A percentile compares a stretch with the other conserved stretches of the same genome.
Evolutionary conservation across 2,888 invertebrate genomes (phyloP).

Genomic region (Synergus laeviventris): DNA sequence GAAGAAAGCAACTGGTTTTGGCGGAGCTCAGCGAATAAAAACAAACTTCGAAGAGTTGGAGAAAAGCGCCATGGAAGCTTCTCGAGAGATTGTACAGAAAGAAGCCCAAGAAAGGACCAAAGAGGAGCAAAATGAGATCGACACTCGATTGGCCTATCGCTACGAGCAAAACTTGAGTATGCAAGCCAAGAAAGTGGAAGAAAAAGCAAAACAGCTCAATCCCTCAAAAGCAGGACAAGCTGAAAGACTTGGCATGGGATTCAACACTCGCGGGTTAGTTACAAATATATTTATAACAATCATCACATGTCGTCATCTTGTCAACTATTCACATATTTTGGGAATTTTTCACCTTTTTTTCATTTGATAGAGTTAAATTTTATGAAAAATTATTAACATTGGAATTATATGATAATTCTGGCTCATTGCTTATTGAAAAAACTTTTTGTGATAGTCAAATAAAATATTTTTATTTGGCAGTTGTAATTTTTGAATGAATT

Average conservation of each 20-base stretch:
- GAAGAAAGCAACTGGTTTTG: slow-evolving; percentile 88
- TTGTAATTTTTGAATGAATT: too few relatives aligned
- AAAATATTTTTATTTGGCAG: too few relatives aligned
- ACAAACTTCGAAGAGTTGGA: slow-evolving; percentile 97
- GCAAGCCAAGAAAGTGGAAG: slow-evolving; percentile 84
- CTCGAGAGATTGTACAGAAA: slow-evolving; percentile 71
- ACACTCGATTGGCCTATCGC: slow-evolving; percentile 83
- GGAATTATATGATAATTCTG: too few relatives aligned
- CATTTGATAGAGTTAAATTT: too few relatives aligned
- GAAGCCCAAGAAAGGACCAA: slow-evolving; percentile 76
- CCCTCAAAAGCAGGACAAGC: slow-evolving; percentile 91
- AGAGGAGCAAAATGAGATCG: slow-evolving; percentile 84
- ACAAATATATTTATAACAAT: background rate
- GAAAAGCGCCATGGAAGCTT: slow-evolving; percentile 90
- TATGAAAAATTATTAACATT: too few relatives aligned
- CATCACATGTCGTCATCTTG: too few relatives aligned
- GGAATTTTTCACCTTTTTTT: too few relatives aligned
- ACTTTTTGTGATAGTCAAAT: too few relatives aligned
- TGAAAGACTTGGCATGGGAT: slow-evolving; percentile 96
- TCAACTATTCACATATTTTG: too few relatives aligned
- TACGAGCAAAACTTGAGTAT: slow-evolving; percentile 82
- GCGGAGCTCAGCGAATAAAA: slow-evolving; percentile 96
- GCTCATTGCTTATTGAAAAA: too few relatives aligned
- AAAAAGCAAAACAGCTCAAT: slow-evolving; percentile 84
- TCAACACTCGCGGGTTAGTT: slow-evolving; percentile 78